phyloP scores from a whole-genome alignment of 2,888 invertebrate species.

The Candidula unifasciata region DNA sequence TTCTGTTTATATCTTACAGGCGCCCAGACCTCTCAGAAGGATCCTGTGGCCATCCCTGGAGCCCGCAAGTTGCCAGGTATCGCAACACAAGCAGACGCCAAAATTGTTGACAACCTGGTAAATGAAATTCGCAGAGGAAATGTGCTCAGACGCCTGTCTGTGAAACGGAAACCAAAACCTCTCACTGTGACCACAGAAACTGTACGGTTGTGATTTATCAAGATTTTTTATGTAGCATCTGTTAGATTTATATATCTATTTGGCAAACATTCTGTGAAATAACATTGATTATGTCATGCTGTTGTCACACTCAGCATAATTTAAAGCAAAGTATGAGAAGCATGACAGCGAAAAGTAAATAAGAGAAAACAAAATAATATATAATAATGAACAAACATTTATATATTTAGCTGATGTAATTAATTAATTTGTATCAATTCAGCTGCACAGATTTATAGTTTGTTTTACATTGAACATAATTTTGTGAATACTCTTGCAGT shows the following conservation, averaged over 20 bases:
- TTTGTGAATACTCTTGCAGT: neutral
- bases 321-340: neutral
- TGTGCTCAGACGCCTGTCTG: constrained; percentile 68
- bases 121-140: constrained; percentile 71
- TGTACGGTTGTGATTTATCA: constrained; percentile 34
- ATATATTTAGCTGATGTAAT: neutral
- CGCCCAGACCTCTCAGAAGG: constrained; percentile 32
- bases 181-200: constrained; percentile 35
- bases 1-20: neutral
- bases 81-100: constrained; percentile 49
- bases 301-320: neutral
- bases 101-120: constrained; percentile 73
- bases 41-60: constrained; percentile 35
- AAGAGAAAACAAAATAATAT: neutral
- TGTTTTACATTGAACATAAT: neutral
- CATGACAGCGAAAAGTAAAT: neutral
- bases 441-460: neutral
- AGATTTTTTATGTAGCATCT: neutral
- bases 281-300: neutral
- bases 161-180: constrained; percentile 59
- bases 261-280: neutral
- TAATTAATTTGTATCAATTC: neutral
- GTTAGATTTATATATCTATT: neutral
- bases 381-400: neutral
- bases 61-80: constrained; percentile 36